Evolutionary conservation across 2,888 invertebrate species (phyloP).

Genomic region (Monochamus alternatus): DNA sequence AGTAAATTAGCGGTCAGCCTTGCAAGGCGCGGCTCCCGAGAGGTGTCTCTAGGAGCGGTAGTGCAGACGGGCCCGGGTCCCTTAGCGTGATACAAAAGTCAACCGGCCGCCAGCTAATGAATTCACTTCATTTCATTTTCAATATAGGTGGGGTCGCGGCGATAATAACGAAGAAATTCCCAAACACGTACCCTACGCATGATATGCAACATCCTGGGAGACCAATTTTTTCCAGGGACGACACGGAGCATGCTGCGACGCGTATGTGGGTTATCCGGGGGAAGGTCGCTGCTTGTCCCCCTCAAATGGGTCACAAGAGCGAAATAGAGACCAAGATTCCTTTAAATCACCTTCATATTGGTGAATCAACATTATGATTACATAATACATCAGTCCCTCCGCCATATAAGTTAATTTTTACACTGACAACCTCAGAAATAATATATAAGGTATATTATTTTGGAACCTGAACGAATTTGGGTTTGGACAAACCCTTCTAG

Average conservation of each 20-base stretch:
- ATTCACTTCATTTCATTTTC: conserved; percentile 65
- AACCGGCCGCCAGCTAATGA: conserved; percentile 67
- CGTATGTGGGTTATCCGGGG: not conserved
- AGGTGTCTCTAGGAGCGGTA: conserved; percentile 70
- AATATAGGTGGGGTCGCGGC: conserved; percentile 62
- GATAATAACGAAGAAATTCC: conserved; percentile 51
- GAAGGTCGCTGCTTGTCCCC: not conserved
- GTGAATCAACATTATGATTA: too few relatives aligned
- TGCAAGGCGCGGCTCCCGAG: conserved; percentile 68
- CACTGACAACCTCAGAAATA: too few relatives aligned
- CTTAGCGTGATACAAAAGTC: conserved; percentile 69
- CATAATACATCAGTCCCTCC: too few relatives aligned
- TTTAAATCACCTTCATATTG: too few relatives aligned
- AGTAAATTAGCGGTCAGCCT: conserved; percentile 57
- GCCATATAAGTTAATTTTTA: too few relatives aligned
- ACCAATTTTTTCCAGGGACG: conserved; percentile 25
- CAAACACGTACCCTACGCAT: conserved; percentile 33
- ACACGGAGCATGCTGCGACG: not conserved
- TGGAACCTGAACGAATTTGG: too few relatives aligned
- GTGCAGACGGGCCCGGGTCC: conserved; percentile 67
- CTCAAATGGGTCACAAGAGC: not conserved
- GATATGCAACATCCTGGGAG: conserved; percentile 27
- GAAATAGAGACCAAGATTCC: too few relatives aligned
- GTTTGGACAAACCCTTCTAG: too few relatives aligned
- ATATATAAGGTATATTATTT: too few relatives aligned